phyloP scores from a whole-genome alignment of 2,113 vertebrate species.

The Zosterops pallidus region DNA sequence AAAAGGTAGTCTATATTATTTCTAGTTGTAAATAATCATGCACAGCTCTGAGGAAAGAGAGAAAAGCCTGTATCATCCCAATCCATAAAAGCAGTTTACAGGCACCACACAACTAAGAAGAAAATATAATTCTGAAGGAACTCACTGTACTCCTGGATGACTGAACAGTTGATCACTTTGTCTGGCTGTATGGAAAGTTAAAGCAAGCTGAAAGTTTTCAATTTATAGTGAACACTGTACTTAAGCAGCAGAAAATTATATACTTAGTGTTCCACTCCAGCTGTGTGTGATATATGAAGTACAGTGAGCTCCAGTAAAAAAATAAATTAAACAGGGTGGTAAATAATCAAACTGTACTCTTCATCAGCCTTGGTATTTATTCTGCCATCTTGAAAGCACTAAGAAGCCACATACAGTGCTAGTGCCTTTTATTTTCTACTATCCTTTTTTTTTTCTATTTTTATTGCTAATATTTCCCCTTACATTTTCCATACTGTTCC shows the following conservation, averaged over 20 bases:
- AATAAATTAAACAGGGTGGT: background rate
- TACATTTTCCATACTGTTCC: background rate
- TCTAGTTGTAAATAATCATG: background rate
- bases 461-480: background rate
- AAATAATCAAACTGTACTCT: constrained; percentile 20
- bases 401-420: background rate
- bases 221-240: background rate
- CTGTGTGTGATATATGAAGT: background rate
- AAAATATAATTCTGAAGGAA: background rate
- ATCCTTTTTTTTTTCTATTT: background rate
- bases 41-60: background rate
- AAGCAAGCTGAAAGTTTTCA: constrained; percentile 47
- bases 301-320: background rate
- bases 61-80: background rate
- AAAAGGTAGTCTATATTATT: background rate
- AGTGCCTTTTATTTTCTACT: background rate
- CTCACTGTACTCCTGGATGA: background rate
- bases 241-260: constrained; percentile 37
- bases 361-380: constrained; percentile 5
- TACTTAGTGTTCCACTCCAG: background rate
- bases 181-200: background rate
- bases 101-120: background rate
- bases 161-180: background rate
- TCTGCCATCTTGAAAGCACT: background rate
- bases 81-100: background rate